phyloP scores from a whole-genome alignment of 2,888 invertebrate species.

The Pyralis farinalis region DNA sequence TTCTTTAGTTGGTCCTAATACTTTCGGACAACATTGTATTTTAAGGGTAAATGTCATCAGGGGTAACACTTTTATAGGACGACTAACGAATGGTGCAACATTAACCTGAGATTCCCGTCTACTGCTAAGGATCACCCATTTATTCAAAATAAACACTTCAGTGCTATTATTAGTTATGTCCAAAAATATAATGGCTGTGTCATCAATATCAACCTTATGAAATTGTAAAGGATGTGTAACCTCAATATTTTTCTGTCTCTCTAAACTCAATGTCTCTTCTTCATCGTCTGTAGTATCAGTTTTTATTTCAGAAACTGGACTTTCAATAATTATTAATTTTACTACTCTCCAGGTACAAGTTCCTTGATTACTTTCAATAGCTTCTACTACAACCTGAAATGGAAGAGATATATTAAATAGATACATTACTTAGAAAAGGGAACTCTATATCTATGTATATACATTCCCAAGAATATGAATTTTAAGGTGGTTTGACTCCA shows the following conservation, averaged over 20 bases:
- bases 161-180: slow-evolving; percentile 66
- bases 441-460: too few relatives aligned
- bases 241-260: slow-evolving; percentile 73
- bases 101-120: slow-evolving; percentile 75
- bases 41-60: slow-evolving; percentile 55
- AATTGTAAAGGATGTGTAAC: slow-evolving; percentile 77
- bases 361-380: slow-evolving; percentile 87
- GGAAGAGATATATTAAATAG: too few relatives aligned
- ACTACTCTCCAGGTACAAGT: slow-evolving; percentile 82
- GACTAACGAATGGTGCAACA: slow-evolving; percentile 56
- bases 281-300: slow-evolving; percentile 27
- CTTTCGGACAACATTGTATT: slow-evolving; percentile 79
- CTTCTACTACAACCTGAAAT: slow-evolving; percentile 80
- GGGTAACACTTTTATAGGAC: slow-evolving; percentile 54
- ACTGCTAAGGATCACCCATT: slow-evolving; percentile 73
- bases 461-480: too few relatives aligned
- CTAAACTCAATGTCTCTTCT: slow-evolving; percentile 38
- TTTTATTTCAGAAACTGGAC: slow-evolving; percentile 4
- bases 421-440: too few relatives aligned
- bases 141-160: slow-evolving; percentile 59
- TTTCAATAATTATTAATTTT: slow-evolving; percentile 36
- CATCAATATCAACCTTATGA: slow-evolving; percentile 57
- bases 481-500: too few relatives aligned
- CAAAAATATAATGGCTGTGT: slow-evolving; percentile 35
- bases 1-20: slow-evolving; percentile 83